Conservation (phyloP, 2,113 vertebrate species). For the Tor tambroides region DNA sequence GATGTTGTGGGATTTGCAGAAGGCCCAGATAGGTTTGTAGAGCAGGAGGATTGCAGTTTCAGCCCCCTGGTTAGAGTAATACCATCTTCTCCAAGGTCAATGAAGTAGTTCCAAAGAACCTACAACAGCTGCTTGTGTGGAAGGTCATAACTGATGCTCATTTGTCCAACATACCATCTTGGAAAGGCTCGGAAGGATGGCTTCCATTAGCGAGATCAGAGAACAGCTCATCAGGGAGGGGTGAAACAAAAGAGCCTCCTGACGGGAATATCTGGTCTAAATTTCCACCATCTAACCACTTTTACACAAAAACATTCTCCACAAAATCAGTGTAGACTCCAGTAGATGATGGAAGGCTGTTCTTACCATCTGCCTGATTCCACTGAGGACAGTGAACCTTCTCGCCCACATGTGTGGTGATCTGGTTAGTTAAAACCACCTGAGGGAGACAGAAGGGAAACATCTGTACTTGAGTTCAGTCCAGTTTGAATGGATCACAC, state of each 20-base stretch:
- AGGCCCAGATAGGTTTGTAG: background rate
- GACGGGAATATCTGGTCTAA: background rate
- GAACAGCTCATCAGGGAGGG: conserved; percentile 14
- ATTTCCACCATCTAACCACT: background rate
- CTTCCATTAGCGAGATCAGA: conserved; percentile 16
- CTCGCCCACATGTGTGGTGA: conserved; percentile 77
- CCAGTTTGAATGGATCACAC: background rate
- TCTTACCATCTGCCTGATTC: conserved; percentile 35
- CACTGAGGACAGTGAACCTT: conserved; percentile 36
- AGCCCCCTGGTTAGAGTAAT: conserved; percentile 10
- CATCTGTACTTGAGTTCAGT: conserved; percentile 5
- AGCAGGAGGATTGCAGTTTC: background rate
- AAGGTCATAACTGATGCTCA: conserved; percentile 3
- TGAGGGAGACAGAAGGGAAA: conserved; percentile 68
- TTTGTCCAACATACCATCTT: background rate
- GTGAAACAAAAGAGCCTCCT: background rate
- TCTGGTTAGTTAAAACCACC: conserved; percentile 88
- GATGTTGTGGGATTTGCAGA: background rate
- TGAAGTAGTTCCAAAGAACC: background rate
- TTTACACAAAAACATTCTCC: conserved; percentile 15
- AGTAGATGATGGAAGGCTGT: background rate
- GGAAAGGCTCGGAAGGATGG: background rate
- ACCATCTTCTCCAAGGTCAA: conserved; percentile 1
- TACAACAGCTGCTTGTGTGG: conserved; percentile 27
- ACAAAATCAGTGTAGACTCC: background rate